Conservation (phyloP, 2,113 vertebrate species). For the Anhinga rufa region DNA sequence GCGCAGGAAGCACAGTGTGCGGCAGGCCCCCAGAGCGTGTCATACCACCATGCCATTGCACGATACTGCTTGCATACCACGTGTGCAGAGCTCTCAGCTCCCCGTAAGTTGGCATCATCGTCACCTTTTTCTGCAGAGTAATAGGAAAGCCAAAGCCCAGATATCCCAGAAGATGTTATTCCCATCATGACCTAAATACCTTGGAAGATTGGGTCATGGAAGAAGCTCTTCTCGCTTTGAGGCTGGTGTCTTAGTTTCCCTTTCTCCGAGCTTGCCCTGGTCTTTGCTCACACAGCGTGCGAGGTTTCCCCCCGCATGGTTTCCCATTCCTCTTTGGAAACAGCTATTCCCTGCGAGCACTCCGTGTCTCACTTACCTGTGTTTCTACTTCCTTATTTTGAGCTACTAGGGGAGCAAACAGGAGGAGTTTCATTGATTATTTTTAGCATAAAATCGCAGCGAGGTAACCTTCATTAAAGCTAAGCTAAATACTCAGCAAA, state of each 20-base stretch:
- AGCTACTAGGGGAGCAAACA: background rate
- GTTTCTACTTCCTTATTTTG: background rate
- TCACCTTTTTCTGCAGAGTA: background rate
- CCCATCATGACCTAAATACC: background rate
- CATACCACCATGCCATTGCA: accelerated
- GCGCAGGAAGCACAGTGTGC: background rate
- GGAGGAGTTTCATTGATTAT: background rate
- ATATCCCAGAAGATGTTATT: background rate
- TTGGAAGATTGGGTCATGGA: background rate
- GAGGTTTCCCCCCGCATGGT: background rate
- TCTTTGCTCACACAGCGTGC: accelerated
- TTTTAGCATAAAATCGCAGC: background rate
- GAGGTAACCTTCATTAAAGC: background rate
- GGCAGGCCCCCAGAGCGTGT: background rate
- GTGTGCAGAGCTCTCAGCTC: background rate
- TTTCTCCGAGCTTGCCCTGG: background rate
- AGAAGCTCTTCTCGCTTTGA: background rate
- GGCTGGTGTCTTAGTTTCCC: background rate
- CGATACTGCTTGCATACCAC: accelerated
- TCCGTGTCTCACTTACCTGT: background rate
- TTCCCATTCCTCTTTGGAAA: background rate
- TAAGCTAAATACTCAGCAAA: background rate
- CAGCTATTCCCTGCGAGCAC: background rate
- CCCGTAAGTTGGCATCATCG: background rate
- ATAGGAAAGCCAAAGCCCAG: background rate